These are phyloP conservation scores for Dryobates pubescens DNA, from an alignment of 2,797 vertebrate genomes.

Conservation along the genomic window DNA sequence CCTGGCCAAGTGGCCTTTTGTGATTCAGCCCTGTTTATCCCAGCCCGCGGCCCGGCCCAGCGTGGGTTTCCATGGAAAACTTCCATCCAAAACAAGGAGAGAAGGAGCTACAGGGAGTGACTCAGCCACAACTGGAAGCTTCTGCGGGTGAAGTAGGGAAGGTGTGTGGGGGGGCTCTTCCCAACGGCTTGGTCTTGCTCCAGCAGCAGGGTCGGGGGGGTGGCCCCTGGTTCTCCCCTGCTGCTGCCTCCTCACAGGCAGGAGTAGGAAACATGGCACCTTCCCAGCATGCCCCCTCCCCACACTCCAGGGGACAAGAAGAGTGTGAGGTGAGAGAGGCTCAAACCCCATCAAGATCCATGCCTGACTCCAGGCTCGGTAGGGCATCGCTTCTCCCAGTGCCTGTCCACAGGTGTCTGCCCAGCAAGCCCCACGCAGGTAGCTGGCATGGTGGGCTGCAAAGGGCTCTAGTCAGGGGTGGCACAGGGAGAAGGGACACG, in stretches of 20 bases:
- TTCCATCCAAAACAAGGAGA: conserved; percentile 75
- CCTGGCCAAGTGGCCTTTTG: conserved; percentile 31
- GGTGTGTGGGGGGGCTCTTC: not conserved
- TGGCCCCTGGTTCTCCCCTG: not conserved
- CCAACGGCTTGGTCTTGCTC: not conserved
- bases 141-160: conserved; percentile 15
- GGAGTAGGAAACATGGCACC: not conserved
- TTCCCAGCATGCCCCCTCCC: not conserved
- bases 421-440: not conserved
- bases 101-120: conserved; percentile 71
- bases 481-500: accelerated
- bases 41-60: conserved; percentile 67
- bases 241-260: not conserved
- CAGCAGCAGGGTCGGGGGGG: accelerated
- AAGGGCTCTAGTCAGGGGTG: not conserved
- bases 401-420: not conserved
- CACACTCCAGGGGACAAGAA: not conserved
- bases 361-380: accelerated
- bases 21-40: conserved; percentile 65
- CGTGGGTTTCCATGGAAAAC: conserved; percentile 78
- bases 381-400: accelerated
- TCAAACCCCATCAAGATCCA: accelerated
- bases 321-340: conserved; percentile 16
- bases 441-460: not conserved
- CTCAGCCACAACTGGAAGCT: conserved; percentile 72